phyloP scores from a whole-genome alignment of 2,888 invertebrate genomes.

The Ceramica pisi region DNA sequence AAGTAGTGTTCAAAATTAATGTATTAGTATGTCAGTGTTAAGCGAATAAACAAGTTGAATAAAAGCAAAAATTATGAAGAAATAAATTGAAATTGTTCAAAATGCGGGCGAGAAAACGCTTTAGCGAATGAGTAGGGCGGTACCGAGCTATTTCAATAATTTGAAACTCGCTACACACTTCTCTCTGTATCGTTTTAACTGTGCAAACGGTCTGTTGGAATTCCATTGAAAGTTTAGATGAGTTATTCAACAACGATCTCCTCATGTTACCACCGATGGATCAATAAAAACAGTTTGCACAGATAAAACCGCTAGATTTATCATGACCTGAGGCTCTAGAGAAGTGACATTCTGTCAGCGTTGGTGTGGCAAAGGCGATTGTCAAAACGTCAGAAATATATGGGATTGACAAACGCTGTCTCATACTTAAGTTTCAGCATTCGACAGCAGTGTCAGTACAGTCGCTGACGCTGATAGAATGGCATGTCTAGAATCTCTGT shows the following conservation, averaged over 20 bases:
- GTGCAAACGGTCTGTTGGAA: constrained; percentile 36
- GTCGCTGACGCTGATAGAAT: too few relatives aligned
- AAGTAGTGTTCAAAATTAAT: constrained; percentile 31
- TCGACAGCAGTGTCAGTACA: too few relatives aligned
- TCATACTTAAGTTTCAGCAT: too few relatives aligned
- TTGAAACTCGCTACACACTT: constrained; percentile 29
- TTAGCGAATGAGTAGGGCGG: constrained; percentile 14
- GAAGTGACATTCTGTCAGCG: too few relatives aligned
- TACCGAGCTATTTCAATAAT: constrained; percentile 25
- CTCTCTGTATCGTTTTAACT: constrained; percentile 30
- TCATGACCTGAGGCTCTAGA: not conserved
- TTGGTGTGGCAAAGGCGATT: too few relatives aligned
- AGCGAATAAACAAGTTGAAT: constrained; percentile 53
- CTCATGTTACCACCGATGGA: constrained; percentile 17
- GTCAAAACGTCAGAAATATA: too few relatives aligned
- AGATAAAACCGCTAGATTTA: constrained; percentile 13
- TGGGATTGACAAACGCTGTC: too few relatives aligned
- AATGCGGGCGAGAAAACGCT: constrained; percentile 48
- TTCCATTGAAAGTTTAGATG: constrained; percentile 45
- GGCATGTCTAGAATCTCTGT: not conserved
- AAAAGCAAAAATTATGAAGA: constrained; percentile 58
- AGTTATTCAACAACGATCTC: constrained; percentile 20
- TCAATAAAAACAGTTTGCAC: constrained; percentile 27
- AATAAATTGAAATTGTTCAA: constrained; percentile 59
- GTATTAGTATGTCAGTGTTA: constrained; percentile 43